Conservation (phyloP, 2,797 vertebrate species). For the Thunnus albacares region DNA sequence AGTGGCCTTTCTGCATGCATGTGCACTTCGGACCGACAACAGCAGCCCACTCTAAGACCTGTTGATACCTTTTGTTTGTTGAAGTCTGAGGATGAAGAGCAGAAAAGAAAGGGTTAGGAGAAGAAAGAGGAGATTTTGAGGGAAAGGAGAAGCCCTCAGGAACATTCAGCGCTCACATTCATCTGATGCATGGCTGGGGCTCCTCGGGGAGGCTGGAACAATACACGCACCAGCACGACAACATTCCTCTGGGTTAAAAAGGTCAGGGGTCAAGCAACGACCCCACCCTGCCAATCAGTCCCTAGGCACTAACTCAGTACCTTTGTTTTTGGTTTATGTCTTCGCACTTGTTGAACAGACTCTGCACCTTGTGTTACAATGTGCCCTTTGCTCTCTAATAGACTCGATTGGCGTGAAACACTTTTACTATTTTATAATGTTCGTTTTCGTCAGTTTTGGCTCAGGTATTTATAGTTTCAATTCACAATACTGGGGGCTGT, state of each 20-base stretch:
- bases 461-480: neutral
- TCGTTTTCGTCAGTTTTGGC: constrained; percentile 13
- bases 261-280: constrained; percentile 77
- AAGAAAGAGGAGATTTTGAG: constrained; percentile 54
- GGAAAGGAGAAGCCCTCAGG: constrained; percentile 54
- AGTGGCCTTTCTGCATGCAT: constrained; percentile 18
- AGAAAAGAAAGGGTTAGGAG: constrained; percentile 71
- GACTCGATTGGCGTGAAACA: constrained; percentile 38
- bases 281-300: constrained; percentile 82
- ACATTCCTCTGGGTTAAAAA: constrained; percentile 84
- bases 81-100: constrained; percentile 65
- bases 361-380: constrained; percentile 74
- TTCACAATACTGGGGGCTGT: neutral
- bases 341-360: constrained; percentile 81
- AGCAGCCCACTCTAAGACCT: constrained; percentile 52
- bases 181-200: constrained; percentile 69
- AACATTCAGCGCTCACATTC: constrained; percentile 74
- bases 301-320: constrained; percentile 65
- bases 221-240: constrained; percentile 81
- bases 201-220: constrained; percentile 78
- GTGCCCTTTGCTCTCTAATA: constrained; percentile 73
- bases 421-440: constrained; percentile 19
- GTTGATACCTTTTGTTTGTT: constrained; percentile 75
- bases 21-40: constrained; percentile 60
- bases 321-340: constrained; percentile 78